Evolutionary conservation across 2,113 vertebrate genomes (phyloP).

Genomic region (Climacteris rufus): DNA sequence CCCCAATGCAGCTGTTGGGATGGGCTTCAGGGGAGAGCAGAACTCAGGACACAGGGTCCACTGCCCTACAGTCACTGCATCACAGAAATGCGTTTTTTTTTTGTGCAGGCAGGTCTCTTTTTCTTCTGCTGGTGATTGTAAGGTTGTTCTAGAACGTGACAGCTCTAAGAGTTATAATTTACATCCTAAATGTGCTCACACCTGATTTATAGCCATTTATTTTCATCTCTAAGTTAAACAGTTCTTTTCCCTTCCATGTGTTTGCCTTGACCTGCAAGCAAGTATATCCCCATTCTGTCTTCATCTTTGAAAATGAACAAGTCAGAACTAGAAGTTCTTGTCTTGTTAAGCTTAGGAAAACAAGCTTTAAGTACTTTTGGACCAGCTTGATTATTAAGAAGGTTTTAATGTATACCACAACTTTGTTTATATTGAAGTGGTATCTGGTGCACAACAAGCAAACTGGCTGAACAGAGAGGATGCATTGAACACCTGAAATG

Average conservation of each 20-base stretch:
- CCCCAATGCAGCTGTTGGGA: not conserved
- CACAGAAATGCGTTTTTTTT: not conserved
- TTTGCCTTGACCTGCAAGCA: slow-evolving; percentile 4
- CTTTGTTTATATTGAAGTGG: not conserved
- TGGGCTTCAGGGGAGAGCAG: not conserved
- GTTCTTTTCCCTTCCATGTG: not conserved
- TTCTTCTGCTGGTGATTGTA: not conserved
- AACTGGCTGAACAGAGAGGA: not conserved
- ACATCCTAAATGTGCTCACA: not conserved
- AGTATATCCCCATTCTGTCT: not conserved
- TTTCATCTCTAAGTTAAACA: not conserved
- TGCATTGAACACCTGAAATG: not conserved
- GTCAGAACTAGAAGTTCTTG: slow-evolving; percentile 9
- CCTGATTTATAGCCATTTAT: not conserved
- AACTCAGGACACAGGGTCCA: not conserved
- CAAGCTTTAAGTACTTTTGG: not conserved
- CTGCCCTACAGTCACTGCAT: not conserved
- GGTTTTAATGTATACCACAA: not conserved
- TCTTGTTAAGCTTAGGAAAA: slow-evolving; percentile 10
- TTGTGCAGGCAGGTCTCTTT: not conserved
- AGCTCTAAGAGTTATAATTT: not conserved
- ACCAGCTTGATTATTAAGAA: not conserved
- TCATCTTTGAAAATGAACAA: slow-evolving; percentile 5
- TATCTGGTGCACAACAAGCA: not conserved
- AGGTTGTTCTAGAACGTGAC: not conserved